Conservation (phyloP, 2,888 invertebrate species). For the Synanthedon myopaeformis region DNA sequence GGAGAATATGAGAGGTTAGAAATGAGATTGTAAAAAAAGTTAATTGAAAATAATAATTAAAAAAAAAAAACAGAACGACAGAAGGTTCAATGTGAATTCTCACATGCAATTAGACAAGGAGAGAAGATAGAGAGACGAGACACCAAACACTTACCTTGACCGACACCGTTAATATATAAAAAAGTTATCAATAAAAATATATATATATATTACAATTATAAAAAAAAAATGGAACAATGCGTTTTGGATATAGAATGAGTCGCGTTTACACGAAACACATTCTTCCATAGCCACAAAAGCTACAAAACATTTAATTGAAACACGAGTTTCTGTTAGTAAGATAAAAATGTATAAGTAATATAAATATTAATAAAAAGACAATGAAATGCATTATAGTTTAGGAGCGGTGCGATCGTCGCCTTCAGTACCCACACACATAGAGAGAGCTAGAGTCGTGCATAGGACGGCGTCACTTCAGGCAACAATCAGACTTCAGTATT, state of each 20-base stretch:
- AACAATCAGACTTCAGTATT: conserved; percentile 61
- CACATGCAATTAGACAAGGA: conserved; percentile 47
- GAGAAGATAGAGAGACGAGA: conserved; percentile 44
- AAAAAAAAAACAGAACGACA: conserved; percentile 29
- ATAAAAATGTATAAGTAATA: conserved; percentile 25
- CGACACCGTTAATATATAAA: conserved; percentile 17
- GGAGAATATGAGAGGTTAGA: conserved; percentile 52
- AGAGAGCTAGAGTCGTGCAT: conserved; percentile 32
- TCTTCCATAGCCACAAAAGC: conserved; percentile 55
- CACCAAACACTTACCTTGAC: conserved; percentile 61
- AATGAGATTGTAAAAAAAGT: conserved; percentile 19
- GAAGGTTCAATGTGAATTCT: conserved; percentile 26
- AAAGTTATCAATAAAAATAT: conserved; percentile 29
- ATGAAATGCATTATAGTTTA: conserved; percentile 54
- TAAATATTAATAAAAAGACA: conserved; percentile 33
- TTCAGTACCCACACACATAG: conserved; percentile 44
- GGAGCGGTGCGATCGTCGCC: conserved; percentile 64
- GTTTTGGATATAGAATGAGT: conserved; percentile 22
- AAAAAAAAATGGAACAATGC: conserved; percentile 49
- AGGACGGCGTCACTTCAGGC: conserved; percentile 53
- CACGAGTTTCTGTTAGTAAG: conserved; percentile 42
- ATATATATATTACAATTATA: conserved; percentile 17
- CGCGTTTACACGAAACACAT: conserved; percentile 30
- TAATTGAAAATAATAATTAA: conserved; percentile 9
- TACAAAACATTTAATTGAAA: conserved; percentile 20